Evolutionary conservation across 2,797 vertebrate species (phyloP).

Genomic region (Siniperca undulata): DNA sequence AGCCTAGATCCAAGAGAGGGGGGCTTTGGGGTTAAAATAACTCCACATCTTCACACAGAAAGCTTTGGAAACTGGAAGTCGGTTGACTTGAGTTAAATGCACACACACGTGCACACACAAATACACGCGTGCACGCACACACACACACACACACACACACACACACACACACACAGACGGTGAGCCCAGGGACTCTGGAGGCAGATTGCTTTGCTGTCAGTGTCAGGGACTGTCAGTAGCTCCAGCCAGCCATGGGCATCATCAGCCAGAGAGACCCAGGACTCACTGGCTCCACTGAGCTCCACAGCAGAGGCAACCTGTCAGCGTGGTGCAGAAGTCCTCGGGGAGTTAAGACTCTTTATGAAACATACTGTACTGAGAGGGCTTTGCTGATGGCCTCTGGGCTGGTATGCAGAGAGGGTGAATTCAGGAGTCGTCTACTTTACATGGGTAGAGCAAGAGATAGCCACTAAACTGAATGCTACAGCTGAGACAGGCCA

Average conservation of each 20-base stretch:
- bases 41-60: conserved; percentile 65
- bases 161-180: conserved; percentile 52
- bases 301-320: conserved; percentile 57
- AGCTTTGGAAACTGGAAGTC: conserved; percentile 66
- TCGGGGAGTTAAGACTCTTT: conserved; percentile 39
- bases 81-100: conserved; percentile 69
- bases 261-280: conserved; percentile 62
- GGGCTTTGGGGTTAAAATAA: conserved; percentile 77
- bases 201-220: conserved; percentile 76
- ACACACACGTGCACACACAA: conserved; percentile 49
- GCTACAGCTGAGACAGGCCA: neutral
- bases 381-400: conserved; percentile 22
- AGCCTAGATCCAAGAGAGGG: conserved; percentile 36
- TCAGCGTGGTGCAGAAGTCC: conserved; percentile 41
- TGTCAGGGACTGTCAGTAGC: conserved; percentile 64
- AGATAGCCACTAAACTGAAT: conserved; percentile 10
- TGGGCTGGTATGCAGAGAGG: conserved; percentile 25
- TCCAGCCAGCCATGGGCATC: conserved; percentile 72
- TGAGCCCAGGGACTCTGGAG: conserved; percentile 62
- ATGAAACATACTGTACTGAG: conserved; percentile 31
- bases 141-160: conserved; percentile 44
- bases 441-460: neutral
- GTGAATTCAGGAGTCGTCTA: conserved; percentile 2
- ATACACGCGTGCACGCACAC: conserved; percentile 43
- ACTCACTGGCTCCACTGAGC: conserved; percentile 69